These are phyloP conservation scores for Halisarca cf. caerulea DNA, from an alignment of 37 sponge, comb jelly and placozoan genomes.

Conservation along the genomic window DNA sequence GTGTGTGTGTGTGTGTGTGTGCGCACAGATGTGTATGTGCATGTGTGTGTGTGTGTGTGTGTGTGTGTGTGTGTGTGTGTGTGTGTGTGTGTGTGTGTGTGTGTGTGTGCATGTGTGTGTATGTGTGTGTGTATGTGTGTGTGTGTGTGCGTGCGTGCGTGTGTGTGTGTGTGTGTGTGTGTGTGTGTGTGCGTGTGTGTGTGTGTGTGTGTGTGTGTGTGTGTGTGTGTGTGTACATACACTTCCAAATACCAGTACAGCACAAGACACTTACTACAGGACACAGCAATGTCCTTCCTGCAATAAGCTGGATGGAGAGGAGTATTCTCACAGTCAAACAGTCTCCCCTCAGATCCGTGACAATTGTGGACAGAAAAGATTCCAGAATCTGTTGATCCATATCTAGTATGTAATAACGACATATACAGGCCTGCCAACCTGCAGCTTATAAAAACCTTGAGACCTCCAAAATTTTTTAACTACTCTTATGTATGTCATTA, in stretches of 20 bases:
- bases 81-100: slow-evolving; percentile 1
- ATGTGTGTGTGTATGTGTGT: slow-evolving; percentile 10
- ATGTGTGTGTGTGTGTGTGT: slow-evolving; percentile 19
- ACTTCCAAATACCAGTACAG: too few species aligned
- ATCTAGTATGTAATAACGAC: too few species aligned
- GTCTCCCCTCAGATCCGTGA: not conserved
- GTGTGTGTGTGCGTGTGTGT: not conserved
- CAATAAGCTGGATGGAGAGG: not conserved
- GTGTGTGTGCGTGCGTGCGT: not conserved
- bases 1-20: slow-evolving; percentile 13
- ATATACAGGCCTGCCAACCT: too few species aligned
- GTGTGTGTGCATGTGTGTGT: slow-evolving; percentile 2
- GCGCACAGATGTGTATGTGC: not conserved
- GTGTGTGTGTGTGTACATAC: too few species aligned
- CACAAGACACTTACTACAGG: too few species aligned
- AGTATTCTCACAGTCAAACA: not conserved
- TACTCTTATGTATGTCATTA: too few species aligned
- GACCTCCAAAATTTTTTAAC: not conserved
- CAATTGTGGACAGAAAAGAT: not conserved
- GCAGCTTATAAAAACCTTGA: too few species aligned
- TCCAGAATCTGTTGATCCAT: not conserved
- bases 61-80: slow-evolving; percentile 31
- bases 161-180: too few species aligned
- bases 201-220: not conserved
- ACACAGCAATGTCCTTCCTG: too few species aligned